A percentile compares a stretch with the other conserved stretches of the same genome.
phyloP scores from a whole-genome alignment of 2,888 invertebrate genomes.

The Tetragnatha montana region DNA sequence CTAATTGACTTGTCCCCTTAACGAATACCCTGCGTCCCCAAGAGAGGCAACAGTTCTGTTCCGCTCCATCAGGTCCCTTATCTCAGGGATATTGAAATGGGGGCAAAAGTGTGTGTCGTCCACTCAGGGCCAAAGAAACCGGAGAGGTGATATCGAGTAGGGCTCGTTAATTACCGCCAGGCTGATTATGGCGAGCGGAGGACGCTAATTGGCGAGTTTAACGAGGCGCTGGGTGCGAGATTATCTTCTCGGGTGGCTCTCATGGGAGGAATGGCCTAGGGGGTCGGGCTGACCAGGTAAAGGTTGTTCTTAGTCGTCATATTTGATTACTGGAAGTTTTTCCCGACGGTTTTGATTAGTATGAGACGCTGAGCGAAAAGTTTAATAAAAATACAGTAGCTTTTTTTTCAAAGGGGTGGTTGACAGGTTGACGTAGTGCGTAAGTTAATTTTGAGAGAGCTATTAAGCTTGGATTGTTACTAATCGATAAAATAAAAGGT shows the following conservation, averaged over 20 bases:
- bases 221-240: conserved; percentile 21
- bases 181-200: conserved; percentile 22
- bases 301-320: too few relatives aligned
- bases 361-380: too few relatives aligned
- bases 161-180: conserved; percentile 19
- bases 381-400: too few relatives aligned
- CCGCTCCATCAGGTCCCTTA: neutral
- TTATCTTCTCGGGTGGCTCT: conserved; percentile 32
- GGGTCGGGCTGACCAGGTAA: neutral
- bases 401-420: too few relatives aligned
- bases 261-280: neutral
- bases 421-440: too few relatives aligned
- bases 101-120: neutral
- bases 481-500: too few relatives aligned
- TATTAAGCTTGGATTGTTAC: too few relatives aligned
- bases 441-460: too few relatives aligned
- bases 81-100: neutral
- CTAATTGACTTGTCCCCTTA: neutral
- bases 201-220: conserved; percentile 34
- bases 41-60: neutral
- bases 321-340: too few relatives aligned
- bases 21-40: neutral
- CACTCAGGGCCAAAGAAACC: neutral
- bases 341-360: too few relatives aligned
- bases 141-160: neutral